phyloP scores from a whole-genome alignment of 1,140 invertebrate species.

The Andrena cerasifolii region DNA sequence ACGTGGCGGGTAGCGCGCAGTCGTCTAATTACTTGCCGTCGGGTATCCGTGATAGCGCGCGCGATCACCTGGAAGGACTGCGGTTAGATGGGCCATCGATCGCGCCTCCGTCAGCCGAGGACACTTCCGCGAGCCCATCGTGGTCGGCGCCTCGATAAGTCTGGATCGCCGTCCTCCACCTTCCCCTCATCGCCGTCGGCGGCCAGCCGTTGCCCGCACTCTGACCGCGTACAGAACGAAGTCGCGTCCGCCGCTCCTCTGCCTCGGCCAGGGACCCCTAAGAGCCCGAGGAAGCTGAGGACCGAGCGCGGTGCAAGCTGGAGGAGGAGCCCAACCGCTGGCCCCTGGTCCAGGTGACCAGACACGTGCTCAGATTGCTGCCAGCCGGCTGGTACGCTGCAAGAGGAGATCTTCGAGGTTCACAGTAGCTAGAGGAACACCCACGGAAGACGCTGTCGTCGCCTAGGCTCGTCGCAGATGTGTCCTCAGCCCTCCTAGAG shows the following conservation, averaged over 20 bases:
- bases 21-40: conserved; percentile 61
- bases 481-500: too few relatives aligned
- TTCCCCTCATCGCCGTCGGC: conserved; percentile 8
- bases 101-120: conserved; percentile 47
- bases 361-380: conserved; percentile 14
- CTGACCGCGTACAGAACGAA: not conserved
- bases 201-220: not conserved
- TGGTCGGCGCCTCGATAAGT: conserved; percentile 43
- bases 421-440: too few relatives aligned
- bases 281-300: too few relatives aligned
- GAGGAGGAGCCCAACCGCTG: not conserved
- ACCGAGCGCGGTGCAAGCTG: conserved; percentile 1
- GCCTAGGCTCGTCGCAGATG: too few relatives aligned
- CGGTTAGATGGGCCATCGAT: conserved; percentile 74
- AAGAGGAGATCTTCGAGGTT: too few relatives aligned
- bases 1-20: conserved; percentile 63
- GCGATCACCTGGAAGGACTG: conserved; percentile 79
- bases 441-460: too few relatives aligned
- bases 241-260: not conserved
- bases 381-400: not conserved
- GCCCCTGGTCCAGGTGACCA: conserved; percentile 38
- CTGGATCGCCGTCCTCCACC: conserved; percentile 15
- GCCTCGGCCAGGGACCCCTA: not conserved
- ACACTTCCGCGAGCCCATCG: conserved; percentile 56
- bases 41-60: conserved; percentile 48